phyloP scores from a whole-genome alignment of 1,140 invertebrate species.

The Drosophila ficusphila region DNA sequence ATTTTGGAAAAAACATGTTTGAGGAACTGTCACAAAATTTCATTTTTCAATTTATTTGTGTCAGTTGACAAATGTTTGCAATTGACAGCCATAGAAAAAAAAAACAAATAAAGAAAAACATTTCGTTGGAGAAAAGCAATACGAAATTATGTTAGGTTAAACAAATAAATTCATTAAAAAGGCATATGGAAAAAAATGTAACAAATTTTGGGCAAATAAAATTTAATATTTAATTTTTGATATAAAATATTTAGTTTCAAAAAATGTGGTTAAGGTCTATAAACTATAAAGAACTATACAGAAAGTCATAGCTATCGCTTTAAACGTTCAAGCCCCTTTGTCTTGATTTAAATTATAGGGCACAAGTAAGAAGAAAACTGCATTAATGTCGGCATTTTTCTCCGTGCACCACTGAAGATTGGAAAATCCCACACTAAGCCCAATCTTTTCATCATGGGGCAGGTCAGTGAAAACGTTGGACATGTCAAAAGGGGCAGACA shows the following conservation, averaged over 20 bases:
- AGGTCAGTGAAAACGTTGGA: conserved; percentile 70
- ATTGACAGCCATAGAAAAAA: conserved; percentile 54
- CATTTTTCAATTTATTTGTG: conserved; percentile 59
- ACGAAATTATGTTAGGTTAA: neutral
- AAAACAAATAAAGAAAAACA: conserved; percentile 12
- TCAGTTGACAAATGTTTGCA: conserved; percentile 60
- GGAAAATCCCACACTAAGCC: conserved; percentile 10
- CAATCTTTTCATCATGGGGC: conserved; percentile 45
- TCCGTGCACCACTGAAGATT: neutral
- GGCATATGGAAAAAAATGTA: too few relatives aligned
- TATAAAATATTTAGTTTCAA: too few relatives aligned
- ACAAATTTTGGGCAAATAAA: conserved; percentile 8
- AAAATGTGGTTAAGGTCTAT: too few relatives aligned
- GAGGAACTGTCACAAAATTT: conserved; percentile 44
- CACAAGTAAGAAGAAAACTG: conserved; percentile 12
- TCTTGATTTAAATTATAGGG: neutral
- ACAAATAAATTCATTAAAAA: too few relatives aligned
- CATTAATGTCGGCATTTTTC: neutral
- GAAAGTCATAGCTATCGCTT: too few relatives aligned
- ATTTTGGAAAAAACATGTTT: neutral
- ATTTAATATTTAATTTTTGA: neutral
- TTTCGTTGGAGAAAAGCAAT: neutral
- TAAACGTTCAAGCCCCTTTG: too few relatives aligned
- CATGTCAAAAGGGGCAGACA: conserved; percentile 31
- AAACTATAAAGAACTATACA: neutral